A percentile compares a stretch with the other conserved stretches of the same genome.
phyloP scores from a whole-genome alignment of 2,888 invertebrate genomes.

The Argynnis bischoffii region DNA sequence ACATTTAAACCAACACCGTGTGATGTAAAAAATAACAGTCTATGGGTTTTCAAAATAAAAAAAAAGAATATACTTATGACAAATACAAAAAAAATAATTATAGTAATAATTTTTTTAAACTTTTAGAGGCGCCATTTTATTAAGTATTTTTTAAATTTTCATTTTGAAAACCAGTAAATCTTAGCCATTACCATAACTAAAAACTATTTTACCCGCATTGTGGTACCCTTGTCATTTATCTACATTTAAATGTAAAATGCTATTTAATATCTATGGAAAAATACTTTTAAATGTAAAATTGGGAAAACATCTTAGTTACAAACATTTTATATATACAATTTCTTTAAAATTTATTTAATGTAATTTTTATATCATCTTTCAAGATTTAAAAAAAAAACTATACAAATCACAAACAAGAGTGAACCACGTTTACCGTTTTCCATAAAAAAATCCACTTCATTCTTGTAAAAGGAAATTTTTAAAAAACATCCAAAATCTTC shows the following conservation, averaged over 20 bases:
- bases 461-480: too few relatives aligned
- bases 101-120: not conserved
- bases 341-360: too few relatives aligned
- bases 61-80: not conserved
- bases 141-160: not conserved
- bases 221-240: constrained; percentile 10
- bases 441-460: too few relatives aligned
- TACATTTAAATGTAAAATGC: not conserved
- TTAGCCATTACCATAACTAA: constrained; percentile 7
- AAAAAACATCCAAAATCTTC: too few relatives aligned
- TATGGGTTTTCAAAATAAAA: not conserved
- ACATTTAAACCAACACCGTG: constrained; percentile 4
- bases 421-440: too few relatives aligned
- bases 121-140: not conserved
- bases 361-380: too few relatives aligned
- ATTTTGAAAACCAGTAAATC: not conserved
- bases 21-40: constrained; percentile 3
- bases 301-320: constrained; percentile 1
- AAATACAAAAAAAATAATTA: not conserved
- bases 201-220: constrained; percentile 17
- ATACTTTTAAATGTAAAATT: not conserved
- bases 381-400: too few relatives aligned
- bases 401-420: too few relatives aligned
- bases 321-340: not conserved
- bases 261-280: constrained; percentile 7